Percentiles rank a stretch among this genome's conserved stretches.
Conservation (phyloP, 2,113 vertebrate species). For the Gavia stellata region DNA sequence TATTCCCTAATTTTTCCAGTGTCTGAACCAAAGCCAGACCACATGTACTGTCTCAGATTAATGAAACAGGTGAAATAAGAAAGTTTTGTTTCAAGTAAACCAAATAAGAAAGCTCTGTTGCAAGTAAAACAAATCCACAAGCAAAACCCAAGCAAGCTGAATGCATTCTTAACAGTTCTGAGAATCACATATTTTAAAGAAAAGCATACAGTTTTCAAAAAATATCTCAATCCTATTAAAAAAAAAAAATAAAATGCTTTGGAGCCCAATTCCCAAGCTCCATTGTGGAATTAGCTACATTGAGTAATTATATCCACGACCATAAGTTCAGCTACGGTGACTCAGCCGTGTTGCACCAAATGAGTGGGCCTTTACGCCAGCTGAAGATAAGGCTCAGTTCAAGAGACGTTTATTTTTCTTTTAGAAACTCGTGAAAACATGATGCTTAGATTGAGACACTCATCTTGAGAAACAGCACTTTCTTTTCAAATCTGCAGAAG, state of each 20-base stretch:
- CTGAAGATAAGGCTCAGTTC: not conserved
- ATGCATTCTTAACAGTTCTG: not conserved
- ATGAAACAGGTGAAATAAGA: not conserved
- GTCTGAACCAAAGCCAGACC: not conserved
- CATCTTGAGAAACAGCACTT: not conserved
- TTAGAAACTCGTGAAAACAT: not conserved
- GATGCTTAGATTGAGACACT: not conserved
- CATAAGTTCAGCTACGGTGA: not conserved
- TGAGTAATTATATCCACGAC: not conserved
- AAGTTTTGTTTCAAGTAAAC: not conserved
- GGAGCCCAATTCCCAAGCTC: not conserved
- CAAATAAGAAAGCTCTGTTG: not conserved
- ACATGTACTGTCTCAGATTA: not conserved
- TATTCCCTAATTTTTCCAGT: not conserved
- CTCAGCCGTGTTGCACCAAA: fast-evolving
- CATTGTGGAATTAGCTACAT: not conserved
- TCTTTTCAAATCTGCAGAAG: conserved; percentile 25
- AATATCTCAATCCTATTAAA: not conserved
- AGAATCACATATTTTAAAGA: not conserved
- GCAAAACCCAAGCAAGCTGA: not conserved
- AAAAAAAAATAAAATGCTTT: not conserved
- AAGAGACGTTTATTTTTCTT: not conserved
- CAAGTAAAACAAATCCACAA: not conserved
- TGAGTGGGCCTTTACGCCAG: not conserved
- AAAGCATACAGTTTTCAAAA: not conserved